Evolutionary conservation across 2,113 vertebrate species (phyloP).

Genomic region (Rutilus rutilus): DNA sequence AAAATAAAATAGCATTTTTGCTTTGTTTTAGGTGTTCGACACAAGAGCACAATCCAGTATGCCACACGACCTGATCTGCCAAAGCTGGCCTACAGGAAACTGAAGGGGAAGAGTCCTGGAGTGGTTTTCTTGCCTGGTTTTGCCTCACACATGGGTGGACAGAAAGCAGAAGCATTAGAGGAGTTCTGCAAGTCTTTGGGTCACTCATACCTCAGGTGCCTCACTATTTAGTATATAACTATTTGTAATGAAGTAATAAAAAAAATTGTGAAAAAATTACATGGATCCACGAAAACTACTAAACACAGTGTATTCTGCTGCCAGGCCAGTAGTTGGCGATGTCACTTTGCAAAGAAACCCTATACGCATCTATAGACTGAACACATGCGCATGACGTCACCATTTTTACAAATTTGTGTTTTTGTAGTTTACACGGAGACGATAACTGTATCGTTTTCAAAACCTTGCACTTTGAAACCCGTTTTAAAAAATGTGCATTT

Average conservation of each 20-base stretch:
- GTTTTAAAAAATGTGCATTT: too few relatives aligned
- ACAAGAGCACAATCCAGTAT: constrained; percentile 56
- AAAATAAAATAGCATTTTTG: not conserved
- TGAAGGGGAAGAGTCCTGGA: constrained; percentile 85
- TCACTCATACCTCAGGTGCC: constrained; percentile 82
- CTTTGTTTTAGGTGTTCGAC: constrained; percentile 48
- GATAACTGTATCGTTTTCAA: too few relatives aligned
- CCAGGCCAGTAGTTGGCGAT: too few relatives aligned
- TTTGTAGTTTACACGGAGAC: too few relatives aligned
- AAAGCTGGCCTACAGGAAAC: constrained; percentile 79
- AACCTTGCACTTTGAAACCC: too few relatives aligned
- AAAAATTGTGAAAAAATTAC: too few relatives aligned
- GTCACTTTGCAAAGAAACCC: too few relatives aligned
- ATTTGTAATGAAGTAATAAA: not conserved
- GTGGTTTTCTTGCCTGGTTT: constrained; percentile 85
- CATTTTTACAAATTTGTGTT: too few relatives aligned
- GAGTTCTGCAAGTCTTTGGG: constrained; percentile 85
- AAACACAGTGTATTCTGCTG: too few relatives aligned
- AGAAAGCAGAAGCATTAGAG: constrained; percentile 83
- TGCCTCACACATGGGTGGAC: constrained; percentile 82
- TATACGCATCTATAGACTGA: too few relatives aligned
- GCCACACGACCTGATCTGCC: constrained; percentile 55
- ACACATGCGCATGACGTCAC: too few relatives aligned
- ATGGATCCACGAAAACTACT: too few relatives aligned
- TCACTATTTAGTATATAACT: not conserved